Evolutionary conservation across 2,113 vertebrate species (phyloP).

Genomic region (Cololabis saira): DNA sequence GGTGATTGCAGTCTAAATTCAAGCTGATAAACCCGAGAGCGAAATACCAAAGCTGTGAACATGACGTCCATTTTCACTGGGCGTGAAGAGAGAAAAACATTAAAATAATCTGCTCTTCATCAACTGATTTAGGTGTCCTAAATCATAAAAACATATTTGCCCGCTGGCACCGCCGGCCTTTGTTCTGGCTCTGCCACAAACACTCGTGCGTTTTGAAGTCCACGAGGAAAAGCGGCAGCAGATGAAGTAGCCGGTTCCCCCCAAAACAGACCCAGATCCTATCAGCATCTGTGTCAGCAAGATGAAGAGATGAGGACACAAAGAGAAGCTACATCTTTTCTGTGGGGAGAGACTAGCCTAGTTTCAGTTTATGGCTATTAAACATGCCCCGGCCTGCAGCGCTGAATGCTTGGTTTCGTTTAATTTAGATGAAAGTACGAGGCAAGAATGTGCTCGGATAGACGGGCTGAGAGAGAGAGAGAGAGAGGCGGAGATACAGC

Average conservation of each 20-base stretch:
- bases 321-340: conserved; percentile 15
- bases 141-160: background rate
- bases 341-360: conserved; percentile 52
- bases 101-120: too few species aligned
- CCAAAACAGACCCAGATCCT: conserved; percentile 29
- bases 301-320: conserved; percentile 12
- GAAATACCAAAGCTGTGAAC: conserved; percentile 1
- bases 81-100: too few species aligned
- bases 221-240: conserved; percentile 2
- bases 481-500: conserved; percentile 6
- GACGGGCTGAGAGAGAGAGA: conserved; percentile 4
- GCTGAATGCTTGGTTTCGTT: conserved; percentile 55
- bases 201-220: background rate
- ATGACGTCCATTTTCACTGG: background rate
- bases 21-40: conserved; percentile 20
- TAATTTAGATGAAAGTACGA: conserved; percentile 46
- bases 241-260: conserved; percentile 10
- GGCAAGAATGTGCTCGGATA: conserved; percentile 57
- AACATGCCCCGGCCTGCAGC: conserved; percentile 72
- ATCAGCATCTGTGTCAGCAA: conserved; percentile 37
- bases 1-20: conserved; percentile 41
- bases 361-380: conserved; percentile 64
- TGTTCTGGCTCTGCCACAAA: conserved; percentile 12
- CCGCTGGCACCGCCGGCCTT: conserved; percentile 5
- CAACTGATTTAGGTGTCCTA: background rate